These are phyloP conservation scores for Perca fluviatilis DNA, from an alignment of 2,113 vertebrate genomes.

Conservation along the genomic window DNA sequence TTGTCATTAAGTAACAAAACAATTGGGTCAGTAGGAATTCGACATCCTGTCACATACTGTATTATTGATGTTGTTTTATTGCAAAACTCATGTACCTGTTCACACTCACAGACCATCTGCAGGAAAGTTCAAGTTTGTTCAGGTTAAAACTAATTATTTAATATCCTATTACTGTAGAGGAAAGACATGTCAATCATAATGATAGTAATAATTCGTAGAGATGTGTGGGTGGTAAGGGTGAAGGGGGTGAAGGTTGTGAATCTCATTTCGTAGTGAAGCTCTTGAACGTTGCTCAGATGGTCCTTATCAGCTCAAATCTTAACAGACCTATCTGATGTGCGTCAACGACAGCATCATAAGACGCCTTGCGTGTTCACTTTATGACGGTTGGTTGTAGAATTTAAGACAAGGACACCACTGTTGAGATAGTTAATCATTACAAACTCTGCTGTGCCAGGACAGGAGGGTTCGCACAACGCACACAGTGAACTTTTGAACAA, in stretches of 20 bases:
- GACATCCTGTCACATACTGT: too few species aligned
- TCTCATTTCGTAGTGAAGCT: slow-evolving; percentile 5
- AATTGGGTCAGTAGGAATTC: too few species aligned
- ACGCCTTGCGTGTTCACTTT: slow-evolving; percentile 64
- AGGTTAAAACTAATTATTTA: background rate
- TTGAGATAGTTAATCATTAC: slow-evolving; percentile 64
- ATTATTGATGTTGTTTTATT: too few species aligned
- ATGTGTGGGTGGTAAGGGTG: background rate
- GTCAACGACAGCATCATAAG: slow-evolving; percentile 66
- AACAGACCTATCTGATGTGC: slow-evolving; percentile 60
- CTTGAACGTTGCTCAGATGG: slow-evolving; percentile 26
- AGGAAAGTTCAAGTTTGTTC: too few species aligned
- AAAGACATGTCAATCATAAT: background rate
- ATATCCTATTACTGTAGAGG: background rate
- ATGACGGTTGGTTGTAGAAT: slow-evolving; percentile 44
- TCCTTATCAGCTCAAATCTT: slow-evolving; percentile 60
- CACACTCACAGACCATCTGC: too few species aligned
- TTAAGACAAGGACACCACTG: slow-evolving; percentile 26
- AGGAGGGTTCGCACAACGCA: background rate
- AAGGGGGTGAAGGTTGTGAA: background rate
- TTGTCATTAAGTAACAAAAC: too few species aligned
- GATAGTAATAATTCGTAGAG: background rate
- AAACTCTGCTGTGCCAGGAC: background rate
- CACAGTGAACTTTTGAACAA: background rate
- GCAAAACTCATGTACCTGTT: too few species aligned